These are phyloP conservation scores for Sinopyrophorus schimmeli DNA, from an alignment of 2,888 invertebrate genomes.

Conservation along the genomic window DNA sequence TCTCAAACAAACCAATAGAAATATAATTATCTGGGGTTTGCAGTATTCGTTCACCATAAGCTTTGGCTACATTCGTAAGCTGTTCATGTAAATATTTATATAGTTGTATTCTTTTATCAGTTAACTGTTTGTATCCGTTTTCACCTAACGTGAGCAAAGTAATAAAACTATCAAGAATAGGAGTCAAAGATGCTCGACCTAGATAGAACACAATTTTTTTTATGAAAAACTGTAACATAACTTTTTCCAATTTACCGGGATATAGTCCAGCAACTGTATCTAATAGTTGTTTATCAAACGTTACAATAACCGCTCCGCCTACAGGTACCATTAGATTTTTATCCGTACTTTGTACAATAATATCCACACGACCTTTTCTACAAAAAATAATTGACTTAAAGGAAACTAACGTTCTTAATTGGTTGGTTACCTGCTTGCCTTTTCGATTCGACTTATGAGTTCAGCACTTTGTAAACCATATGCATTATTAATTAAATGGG, in stretches of 20 bases:
- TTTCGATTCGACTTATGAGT: conserved; percentile 68
- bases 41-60: conserved; percentile 63
- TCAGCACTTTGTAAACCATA: conserved; percentile 77
- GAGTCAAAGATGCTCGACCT: conserved; percentile 73
- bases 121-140: conserved; percentile 63
- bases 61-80: conserved; percentile 58
- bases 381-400: conserved; percentile 20
- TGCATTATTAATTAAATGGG: conserved; percentile 82
- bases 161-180: conserved; percentile 74
- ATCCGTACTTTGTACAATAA: conserved; percentile 81
- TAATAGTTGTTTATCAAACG: conserved; percentile 65
- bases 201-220: too few relatives aligned
- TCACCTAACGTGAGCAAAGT: conserved; percentile 73
- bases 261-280: conserved; percentile 71
- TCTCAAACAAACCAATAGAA: conserved; percentile 63
- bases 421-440: conserved; percentile 56
- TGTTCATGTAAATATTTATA: conserved; percentile 32
- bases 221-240: too few relatives aligned
- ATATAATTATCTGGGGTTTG: conserved; percentile 69
- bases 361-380: conserved; percentile 71
- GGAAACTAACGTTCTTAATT: not conserved
- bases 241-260: too few relatives aligned
- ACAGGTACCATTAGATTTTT: conserved; percentile 86
- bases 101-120: conserved; percentile 46
- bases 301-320: conserved; percentile 77